phyloP scores from a whole-genome alignment of 2,797 vertebrate genomes.

The Hephaestus fuliginosus region DNA sequence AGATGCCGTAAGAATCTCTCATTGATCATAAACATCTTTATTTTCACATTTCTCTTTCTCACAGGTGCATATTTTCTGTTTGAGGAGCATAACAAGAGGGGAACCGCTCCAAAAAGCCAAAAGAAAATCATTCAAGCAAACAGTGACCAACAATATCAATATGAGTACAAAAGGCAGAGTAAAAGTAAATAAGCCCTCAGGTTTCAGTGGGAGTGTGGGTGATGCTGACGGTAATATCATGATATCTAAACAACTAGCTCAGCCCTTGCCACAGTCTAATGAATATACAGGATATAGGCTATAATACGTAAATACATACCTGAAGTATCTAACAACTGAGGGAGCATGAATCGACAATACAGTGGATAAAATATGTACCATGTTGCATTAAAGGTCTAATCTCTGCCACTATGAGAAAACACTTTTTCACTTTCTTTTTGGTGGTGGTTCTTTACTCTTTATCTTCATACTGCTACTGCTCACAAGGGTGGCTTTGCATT shows the following conservation, averaged over 20 bases:
- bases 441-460: background rate
- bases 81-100: background rate
- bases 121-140: conserved; percentile 21
- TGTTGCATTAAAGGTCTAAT: background rate
- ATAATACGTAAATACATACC: background rate
- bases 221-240: conserved; percentile 8
- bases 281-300: background rate
- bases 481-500: background rate
- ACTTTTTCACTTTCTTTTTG: background rate
- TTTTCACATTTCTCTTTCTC: conserved; percentile 19
- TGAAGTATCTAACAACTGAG: background rate
- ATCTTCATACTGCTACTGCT: background rate
- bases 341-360: background rate
- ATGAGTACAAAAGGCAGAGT: background rate
- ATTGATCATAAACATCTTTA: background rate
- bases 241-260: background rate
- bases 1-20: background rate
- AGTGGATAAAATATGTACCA: background rate
- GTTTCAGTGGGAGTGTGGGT: background rate
- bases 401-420: background rate
- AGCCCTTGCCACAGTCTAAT: background rate
- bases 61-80: conserved; percentile 3
- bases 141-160: conserved; percentile 17
- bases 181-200: conserved; percentile 11
- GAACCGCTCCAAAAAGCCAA: conserved; percentile 1